These are phyloP conservation scores for Nyctibius grandis DNA, from an alignment of 2,797 vertebrate species.

Conservation along the genomic window DNA sequence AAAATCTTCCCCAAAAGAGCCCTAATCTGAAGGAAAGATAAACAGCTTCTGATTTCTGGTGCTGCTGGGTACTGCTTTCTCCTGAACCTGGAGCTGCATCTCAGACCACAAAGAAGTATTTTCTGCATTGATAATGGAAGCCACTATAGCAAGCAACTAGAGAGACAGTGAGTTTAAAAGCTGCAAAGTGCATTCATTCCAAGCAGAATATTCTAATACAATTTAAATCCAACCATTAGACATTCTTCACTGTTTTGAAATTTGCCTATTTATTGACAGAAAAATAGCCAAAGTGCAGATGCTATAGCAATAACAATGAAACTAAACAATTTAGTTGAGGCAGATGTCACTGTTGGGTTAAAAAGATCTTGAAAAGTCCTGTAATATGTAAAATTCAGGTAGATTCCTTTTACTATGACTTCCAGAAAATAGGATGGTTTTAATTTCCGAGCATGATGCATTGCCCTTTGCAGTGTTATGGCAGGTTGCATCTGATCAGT, in stretches of 20 bases:
- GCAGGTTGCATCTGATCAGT: conserved; percentile 57
- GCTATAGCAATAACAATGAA: not conserved
- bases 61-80: not conserved
- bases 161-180: not conserved
- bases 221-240: not conserved
- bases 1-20: not conserved
- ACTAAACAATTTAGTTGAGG: not conserved
- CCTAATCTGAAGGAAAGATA: not conserved
- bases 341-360: not conserved
- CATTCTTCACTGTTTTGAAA: not conserved
- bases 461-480: conserved; percentile 20
- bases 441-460: conserved; percentile 15
- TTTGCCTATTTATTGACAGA: not conserved
- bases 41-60: conserved; percentile 1
- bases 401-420: not conserved
- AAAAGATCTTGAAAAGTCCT: not conserved
- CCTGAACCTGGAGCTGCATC: not conserved
- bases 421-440: conserved; percentile 3
- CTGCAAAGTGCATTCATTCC: not conserved
- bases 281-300: not conserved
- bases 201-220: not conserved
- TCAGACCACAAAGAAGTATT: not conserved
- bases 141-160: not conserved
- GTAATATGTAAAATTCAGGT: not conserved
- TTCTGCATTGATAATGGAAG: not conserved